These are phyloP conservation scores for Malurus alboscapulatus DNA, from an alignment of 2,113 vertebrate species.

Conservation along the genomic window DNA sequence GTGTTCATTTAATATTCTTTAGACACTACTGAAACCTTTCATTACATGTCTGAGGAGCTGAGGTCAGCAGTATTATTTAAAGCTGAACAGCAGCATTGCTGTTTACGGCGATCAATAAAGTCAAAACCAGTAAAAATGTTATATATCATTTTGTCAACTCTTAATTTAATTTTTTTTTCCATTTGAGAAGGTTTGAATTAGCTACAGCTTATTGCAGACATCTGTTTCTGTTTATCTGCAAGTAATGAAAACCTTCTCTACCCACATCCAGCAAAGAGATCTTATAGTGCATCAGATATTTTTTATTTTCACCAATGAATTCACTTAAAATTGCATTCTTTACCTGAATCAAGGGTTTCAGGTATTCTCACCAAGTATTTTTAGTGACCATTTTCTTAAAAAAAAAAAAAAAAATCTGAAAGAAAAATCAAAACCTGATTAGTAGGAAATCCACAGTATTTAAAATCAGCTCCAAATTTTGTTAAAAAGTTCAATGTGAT, in stretches of 20 bases:
- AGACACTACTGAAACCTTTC: neutral
- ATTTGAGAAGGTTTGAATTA: neutral
- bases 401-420: neutral
- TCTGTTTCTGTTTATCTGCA: neutral
- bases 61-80: neutral
- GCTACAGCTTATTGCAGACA: neutral
- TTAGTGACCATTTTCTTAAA: neutral
- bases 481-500: neutral
- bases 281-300: neutral
- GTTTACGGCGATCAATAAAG: neutral
- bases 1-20: neutral
- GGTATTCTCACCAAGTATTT: neutral
- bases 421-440: neutral
- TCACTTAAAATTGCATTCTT: neutral
- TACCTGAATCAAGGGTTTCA: neutral
- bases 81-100: neutral
- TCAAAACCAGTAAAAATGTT: neutral
- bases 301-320: neutral
- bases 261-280: neutral
- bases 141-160: neutral
- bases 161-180: neutral
- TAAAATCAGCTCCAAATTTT: neutral
- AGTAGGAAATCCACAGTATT: neutral
- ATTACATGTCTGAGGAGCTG: neutral
- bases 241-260: neutral